phyloP scores from a whole-genome alignment of 2,888 invertebrate species.

The Volucella zonaria region DNA sequence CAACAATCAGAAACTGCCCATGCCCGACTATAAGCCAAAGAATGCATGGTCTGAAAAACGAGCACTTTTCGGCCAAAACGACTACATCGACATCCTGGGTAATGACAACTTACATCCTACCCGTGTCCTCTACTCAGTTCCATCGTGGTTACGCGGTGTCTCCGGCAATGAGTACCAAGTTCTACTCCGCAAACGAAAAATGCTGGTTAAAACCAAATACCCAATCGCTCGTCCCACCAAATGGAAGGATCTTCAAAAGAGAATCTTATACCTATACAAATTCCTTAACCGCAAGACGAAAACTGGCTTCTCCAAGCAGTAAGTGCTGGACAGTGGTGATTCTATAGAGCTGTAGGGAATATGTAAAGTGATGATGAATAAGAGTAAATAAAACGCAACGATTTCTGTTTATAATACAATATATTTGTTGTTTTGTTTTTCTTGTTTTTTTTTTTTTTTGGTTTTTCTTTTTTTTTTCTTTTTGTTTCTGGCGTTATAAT shows the following conservation, averaged over 20 bases:
- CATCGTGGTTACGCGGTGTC: slow-evolving; percentile 94
- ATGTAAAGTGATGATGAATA: slow-evolving; percentile 3
- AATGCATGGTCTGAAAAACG: slow-evolving; percentile 90
- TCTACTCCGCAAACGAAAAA: slow-evolving; percentile 87
- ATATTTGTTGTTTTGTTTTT: slow-evolving; percentile 57
- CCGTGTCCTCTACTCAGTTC: slow-evolving; percentile 92
- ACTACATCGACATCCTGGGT: slow-evolving; percentile 98
- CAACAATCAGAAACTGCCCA: slow-evolving; percentile 84
- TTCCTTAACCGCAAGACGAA: slow-evolving; percentile 92
- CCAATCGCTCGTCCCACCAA: slow-evolving; percentile 88
- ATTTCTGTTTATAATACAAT: slow-evolving; percentile 62
- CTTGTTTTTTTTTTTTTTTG: slow-evolving; percentile 11
- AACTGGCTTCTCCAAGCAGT: slow-evolving; percentile 84
- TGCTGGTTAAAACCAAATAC: slow-evolving; percentile 85
- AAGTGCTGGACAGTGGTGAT: slow-evolving; percentile 33
- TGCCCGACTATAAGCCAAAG: slow-evolving; percentile 88
- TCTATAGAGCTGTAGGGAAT: slow-evolving; percentile 5
- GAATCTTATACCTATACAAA: slow-evolving; percentile 89
- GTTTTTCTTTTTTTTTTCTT: background rate
- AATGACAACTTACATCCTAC: slow-evolving; percentile 92
- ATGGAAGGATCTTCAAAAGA: slow-evolving; percentile 89
- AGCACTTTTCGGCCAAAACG: slow-evolving; percentile 96
- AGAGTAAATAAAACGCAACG: slow-evolving; percentile 8
- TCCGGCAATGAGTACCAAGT: slow-evolving; percentile 92
- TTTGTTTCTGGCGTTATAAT: slow-evolving; percentile 42